Conservation (phyloP, 2,888 invertebrate species). For the Imbricaverruca yamaguchii region DNA sequence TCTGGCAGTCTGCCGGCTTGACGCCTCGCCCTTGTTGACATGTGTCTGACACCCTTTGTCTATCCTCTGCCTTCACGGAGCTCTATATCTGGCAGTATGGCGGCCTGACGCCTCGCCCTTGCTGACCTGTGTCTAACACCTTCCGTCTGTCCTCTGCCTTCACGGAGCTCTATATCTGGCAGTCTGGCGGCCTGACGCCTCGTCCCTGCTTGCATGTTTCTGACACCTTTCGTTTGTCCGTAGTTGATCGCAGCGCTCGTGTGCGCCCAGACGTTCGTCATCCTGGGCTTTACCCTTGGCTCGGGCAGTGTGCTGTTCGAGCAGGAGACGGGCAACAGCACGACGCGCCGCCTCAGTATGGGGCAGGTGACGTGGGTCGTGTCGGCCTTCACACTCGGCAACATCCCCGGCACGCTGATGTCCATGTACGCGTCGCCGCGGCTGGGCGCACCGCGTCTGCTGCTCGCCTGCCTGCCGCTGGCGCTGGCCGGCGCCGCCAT, state of each 20-base stretch:
- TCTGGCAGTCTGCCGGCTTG: too few relatives aligned
- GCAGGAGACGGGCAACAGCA: not conserved
- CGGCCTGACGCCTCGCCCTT: too few relatives aligned
- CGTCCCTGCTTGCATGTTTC: too few relatives aligned
- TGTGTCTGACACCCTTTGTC: too few relatives aligned
- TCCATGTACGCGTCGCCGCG: not conserved
- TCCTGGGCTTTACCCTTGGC: not conserved
- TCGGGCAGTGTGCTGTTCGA: slow-evolving; percentile 3
- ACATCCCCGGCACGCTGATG: not conserved
- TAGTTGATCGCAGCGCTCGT: not conserved
- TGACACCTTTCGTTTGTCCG: not conserved
- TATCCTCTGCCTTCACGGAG: too few relatives aligned
- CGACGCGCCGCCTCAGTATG: not conserved
- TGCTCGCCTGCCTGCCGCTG: not conserved
- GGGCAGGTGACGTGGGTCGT: not conserved
- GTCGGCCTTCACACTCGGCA: slow-evolving; percentile 3
- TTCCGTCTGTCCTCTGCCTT: too few relatives aligned
- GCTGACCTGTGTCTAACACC: too few relatives aligned
- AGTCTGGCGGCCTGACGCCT: too few relatives aligned
- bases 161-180: too few relatives aligned
- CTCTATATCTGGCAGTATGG: too few relatives aligned
- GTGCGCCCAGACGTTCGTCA: slow-evolving; percentile 11
- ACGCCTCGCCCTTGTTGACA: too few relatives aligned
- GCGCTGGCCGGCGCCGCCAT: not conserved
- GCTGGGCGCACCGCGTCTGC: not conserved